Evolutionary conservation across 2,888 invertebrate genomes (phyloP), one percentile per base, ranked within the genome.

Genomic region (Anodontia alba): DNA sequence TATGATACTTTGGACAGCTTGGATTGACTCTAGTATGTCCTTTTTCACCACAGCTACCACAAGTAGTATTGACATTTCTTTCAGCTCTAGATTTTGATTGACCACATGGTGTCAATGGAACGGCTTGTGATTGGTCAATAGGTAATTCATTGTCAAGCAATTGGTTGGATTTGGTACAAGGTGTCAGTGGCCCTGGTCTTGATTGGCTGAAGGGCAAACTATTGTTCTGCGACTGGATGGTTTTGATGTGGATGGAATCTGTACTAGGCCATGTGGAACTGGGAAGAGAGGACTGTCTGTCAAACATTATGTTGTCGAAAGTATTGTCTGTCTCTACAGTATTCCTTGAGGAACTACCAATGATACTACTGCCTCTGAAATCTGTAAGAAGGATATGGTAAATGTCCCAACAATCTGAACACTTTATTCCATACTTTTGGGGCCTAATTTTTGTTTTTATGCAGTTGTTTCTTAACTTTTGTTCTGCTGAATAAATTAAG

Each of bases 31-130:
- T 83, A 76, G 73, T 84, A 36, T 87, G 87, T 26, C 87, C 87
- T 42, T 83, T 84, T 70, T 84, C 80, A n/a, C 83, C 80, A 84
- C 87, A 87, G 71, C 80, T 84, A 26, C 84, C 84, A 81, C 87
- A 87, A 17, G 73, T 84, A 0, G 78, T 76, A 57, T 84, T 82
- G 17, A 57, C 67, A 54, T 66, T 51, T 43, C 74, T 81, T 62
- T 73, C 73, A 12, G 49, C 46, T 38, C 10, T 20, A 31, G 69
- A 26, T 49, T 70, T 70, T 71, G 81, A 74, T 67, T 78, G 81
- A 74, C 31, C 62, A 46, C 15, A 20, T 29, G 67, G 42, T 26
- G 67, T 81, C 78, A 78, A 38, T 23, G 74, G 72, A 78, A 70
- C 46, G 12, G 43, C 29, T 29, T 43, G 33, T 31, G 69, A 7